Base-by-base conservation (phyloP, 1,140 invertebrate species). In the Glomeris maerens region DNA sequence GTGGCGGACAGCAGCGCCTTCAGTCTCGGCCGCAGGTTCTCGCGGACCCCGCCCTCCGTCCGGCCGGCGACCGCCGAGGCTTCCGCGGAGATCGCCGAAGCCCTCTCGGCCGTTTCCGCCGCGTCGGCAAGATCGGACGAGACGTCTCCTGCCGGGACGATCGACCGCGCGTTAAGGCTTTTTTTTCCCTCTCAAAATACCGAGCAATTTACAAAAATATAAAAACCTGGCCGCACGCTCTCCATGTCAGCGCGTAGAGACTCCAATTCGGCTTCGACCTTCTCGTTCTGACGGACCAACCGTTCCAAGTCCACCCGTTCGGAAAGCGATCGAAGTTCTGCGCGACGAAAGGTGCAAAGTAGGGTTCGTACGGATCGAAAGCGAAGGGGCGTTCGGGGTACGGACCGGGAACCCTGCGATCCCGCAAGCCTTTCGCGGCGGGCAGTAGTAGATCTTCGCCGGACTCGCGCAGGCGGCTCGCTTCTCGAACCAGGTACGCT, bases 1-100 rank as follows among this genome's bases (percentile, higher is more conserved):
- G 59, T 58, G 10, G 57, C 65, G 4, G 54, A 55, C 10, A 57
- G 53, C 14, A 69, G 53, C 17, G 58, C 55, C 25, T 64, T 60
- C 2, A 65, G 50, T 45, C 56, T 52, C 1, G 59, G 54, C 38
- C 29, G 39, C n/a, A 66, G 51, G 23, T 60, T 53, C 3, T 49
- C 55, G 29, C 56, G 42, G 13, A 67, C 58, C 20, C 54, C 47
- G 17, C 53, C 27, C 21, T 52, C 52, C 20, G 58, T 51, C 22
- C 45, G 50, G 31, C n/a, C 27, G 25, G 55, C 49, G 27, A 49
- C 57, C 17, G 39, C 23, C 17, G 47, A 36, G 14, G 41, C 36
- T 47, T 45, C 42, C 2, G 28, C 51, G n/a, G 10, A 21, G 46
- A 49, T 40, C 17, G 41, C 42, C 5, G 31, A 49, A 26, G 47